phyloP scores from a whole-genome alignment of 2,797 vertebrate genomes.

The Mallotus villosus region DNA sequence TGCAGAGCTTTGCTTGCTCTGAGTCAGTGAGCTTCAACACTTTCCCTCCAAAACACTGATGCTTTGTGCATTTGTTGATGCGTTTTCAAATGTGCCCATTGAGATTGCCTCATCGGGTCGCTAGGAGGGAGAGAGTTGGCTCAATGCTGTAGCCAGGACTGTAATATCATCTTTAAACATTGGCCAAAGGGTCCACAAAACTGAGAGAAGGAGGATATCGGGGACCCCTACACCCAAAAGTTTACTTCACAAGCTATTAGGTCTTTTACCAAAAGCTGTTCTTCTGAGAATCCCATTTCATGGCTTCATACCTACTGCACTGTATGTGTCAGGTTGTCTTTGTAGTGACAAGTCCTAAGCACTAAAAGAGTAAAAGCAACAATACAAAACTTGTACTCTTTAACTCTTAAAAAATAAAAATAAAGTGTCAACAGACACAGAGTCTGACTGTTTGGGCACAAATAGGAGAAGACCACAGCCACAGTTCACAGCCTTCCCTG shows the following conservation, averaged over 20 bases:
- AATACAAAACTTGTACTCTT: slow-evolving; percentile 14
- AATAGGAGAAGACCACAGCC: slow-evolving; percentile 63
- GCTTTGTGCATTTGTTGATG: neutral
- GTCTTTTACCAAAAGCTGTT: slow-evolving; percentile 33
- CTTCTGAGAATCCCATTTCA: slow-evolving; percentile 70
- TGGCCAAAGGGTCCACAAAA: slow-evolving; percentile 74
- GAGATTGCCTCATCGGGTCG: slow-evolving; percentile 23
- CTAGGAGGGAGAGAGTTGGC: slow-evolving; percentile 62
- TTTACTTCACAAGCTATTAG: slow-evolving; percentile 4
- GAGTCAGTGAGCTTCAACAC: slow-evolving; percentile 59
- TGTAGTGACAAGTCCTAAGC: neutral
- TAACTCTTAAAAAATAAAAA: slow-evolving; percentile 26
- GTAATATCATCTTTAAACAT: slow-evolving; percentile 62
- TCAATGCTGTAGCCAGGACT: slow-evolving; percentile 73
- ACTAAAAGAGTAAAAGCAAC: slow-evolving; percentile 18
- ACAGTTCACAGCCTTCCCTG: slow-evolving; percentile 62
- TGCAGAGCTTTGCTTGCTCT: slow-evolving; percentile 57
- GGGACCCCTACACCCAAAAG: slow-evolving; percentile 32
- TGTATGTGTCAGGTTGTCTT: neutral
- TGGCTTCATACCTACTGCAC: slow-evolving; percentile 35
- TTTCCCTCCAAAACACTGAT: slow-evolving; percentile 52
- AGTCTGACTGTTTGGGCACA: slow-evolving; percentile 53
- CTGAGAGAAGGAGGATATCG: slow-evolving; percentile 55
- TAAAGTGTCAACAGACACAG: neutral
- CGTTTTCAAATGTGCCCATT: slow-evolving; percentile 9